Base-by-base conservation (phyloP, 2,888 invertebrate genomes). In the Blera fallax region DNA sequence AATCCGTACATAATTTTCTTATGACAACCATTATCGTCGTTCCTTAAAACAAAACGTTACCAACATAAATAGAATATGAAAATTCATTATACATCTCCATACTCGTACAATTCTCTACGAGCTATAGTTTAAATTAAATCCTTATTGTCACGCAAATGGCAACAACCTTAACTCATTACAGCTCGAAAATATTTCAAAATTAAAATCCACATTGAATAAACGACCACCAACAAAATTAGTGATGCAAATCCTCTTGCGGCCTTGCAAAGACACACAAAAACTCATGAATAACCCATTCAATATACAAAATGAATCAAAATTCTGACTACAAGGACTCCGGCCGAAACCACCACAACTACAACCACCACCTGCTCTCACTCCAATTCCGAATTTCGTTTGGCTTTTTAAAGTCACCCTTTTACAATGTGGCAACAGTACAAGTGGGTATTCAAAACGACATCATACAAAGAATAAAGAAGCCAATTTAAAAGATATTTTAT, bases 281-380 rank as follows among this genome's bases (percentile, higher is more conserved):
- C 65, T 73, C 73, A 83, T 83, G 78, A 78, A 83, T 78, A 78
- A 78, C 60, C 45, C 52, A 45, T 65, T 65, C 21, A 43, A 32
- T 62, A 48, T 27, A 56, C 48, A 58, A 60, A 52, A 60, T 60
- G 58, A 72, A 72, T 72, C 72, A 60, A 67, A 67, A 72, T 67
- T 72, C 50, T 45, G 37, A 62, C 54, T 77, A 37, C 18, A 27
- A 16, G 54, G 21, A 43, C 16, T 8, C 34, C 34, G 21, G 18
- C 34, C 34, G 8, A 29, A 37, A 18, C n/a, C 56, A 10, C 7
- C 43, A 34, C 43, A 27, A 32, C 54, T 24, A 18, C n/a, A 45
- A 10, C 7, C 43, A 34, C 43, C 34, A 32, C 54, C 29, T 50
- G 58, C 58, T 50, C 29, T 3, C 40, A 40, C 6, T 8, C 14